Percentiles rank a stretch among this genome's conserved stretches.
phyloP scores from a whole-genome alignment of 1,140 invertebrate genomes.

The Planococcus citri region DNA sequence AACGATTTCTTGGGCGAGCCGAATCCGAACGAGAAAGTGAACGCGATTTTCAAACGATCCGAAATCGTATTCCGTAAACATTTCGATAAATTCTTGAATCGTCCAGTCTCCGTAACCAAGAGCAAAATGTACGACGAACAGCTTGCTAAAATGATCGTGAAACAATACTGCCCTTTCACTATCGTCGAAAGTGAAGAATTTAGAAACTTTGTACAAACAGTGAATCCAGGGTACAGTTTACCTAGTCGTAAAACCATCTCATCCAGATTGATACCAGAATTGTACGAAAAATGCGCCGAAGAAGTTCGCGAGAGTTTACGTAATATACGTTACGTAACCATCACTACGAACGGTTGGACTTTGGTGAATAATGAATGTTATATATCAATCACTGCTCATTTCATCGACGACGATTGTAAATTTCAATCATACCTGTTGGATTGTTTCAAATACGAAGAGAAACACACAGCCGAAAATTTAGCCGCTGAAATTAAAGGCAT shows the following conservation, averaged over 20 bases:
- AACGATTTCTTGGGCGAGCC: not conserved
- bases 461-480: conserved; percentile 24
- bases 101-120: conserved; percentile 17
- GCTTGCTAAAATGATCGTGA: conserved; percentile 28
- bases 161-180: conserved; percentile 29
- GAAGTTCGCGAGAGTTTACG: conserved; percentile 21
- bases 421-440: conserved; percentile 25
- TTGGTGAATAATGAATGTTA: conserved; percentile 27
- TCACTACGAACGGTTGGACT: conserved; percentile 30
- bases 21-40: not conserved
- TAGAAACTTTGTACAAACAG: conserved; percentile 25
- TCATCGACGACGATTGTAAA: conserved; percentile 27
- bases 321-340: conserved; percentile 23
- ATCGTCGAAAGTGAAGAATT: conserved; percentile 30
- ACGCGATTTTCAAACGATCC: conserved; percentile 5
- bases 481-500: not conserved
- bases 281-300: conserved; percentile 25
- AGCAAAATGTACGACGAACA: conserved; percentile 26
- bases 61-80: conserved; percentile 13
- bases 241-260: conserved; percentile 29
- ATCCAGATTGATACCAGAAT: conserved; percentile 25
- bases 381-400: conserved; percentile 28
- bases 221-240: conserved; percentile 29
- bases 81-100: conserved; percentile 18
- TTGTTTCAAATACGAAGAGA: conserved; percentile 23